Evolutionary conservation across 2,113 vertebrate species (phyloP).

Genomic region (Lonchura striata): DNA sequence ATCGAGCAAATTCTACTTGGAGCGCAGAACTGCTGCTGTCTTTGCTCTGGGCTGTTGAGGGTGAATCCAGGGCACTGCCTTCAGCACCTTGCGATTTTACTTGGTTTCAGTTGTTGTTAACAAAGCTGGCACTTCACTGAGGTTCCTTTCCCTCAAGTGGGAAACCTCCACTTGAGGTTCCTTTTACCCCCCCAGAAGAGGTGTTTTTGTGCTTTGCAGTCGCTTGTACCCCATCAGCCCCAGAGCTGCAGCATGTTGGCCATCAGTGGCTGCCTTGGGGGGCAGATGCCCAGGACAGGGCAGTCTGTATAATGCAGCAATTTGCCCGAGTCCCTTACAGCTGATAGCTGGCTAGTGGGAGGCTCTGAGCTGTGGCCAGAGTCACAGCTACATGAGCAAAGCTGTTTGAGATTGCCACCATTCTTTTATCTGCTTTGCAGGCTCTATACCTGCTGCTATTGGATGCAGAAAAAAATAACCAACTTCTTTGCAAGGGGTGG

Average conservation of each 20-base stretch:
- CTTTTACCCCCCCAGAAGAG: fast-evolving
- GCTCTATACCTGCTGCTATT: background rate
- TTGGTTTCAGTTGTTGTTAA: background rate
- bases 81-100: background rate
- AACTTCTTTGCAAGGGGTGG: background rate
- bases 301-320: fast-evolving
- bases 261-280: background rate
- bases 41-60: fast-evolving
- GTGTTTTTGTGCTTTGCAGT: background rate
- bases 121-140: background rate
- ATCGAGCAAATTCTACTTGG: background rate
- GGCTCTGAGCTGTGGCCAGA: background rate
- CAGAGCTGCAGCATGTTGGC: background rate
- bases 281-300: background rate
- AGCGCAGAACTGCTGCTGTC: background rate
- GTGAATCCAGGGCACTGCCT: background rate
- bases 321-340: background rate
- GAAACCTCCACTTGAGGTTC: too few species aligned
- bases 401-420: background rate
- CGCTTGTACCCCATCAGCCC: background rate
- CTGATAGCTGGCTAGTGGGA: background rate
- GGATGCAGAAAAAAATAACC: background rate
- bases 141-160: too few species aligned
- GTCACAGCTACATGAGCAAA: background rate
- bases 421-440: background rate